phyloP scores from a whole-genome alignment of 2,888 invertebrate species.

The Elysia crispata region DNA sequence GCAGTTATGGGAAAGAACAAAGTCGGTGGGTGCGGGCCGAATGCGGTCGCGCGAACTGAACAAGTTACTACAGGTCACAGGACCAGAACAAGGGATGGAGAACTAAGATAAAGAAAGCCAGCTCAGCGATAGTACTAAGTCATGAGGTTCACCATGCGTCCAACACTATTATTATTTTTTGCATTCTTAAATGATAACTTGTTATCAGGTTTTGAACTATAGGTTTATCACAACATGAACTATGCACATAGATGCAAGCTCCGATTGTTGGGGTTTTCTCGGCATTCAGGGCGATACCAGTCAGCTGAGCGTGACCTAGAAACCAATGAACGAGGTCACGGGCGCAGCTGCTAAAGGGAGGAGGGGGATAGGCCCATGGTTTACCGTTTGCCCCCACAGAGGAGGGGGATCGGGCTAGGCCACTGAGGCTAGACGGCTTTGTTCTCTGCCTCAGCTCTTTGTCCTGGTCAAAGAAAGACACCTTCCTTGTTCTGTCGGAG shows the following conservation, averaged over 20 bases:
- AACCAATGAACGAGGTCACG: background rate
- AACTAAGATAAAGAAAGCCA: background rate
- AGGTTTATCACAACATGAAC: too few relatives aligned
- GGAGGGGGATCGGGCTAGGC: slow-evolving; percentile 20
- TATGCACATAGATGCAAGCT: background rate
- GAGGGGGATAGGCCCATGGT: too few relatives aligned
- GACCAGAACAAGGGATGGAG: background rate
- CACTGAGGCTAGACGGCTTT: slow-evolving; percentile 37
- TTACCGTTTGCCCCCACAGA: slow-evolving; percentile 14
- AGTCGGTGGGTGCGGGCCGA: slow-evolving; percentile 30
- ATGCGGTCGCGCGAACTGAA: slow-evolving; percentile 13
- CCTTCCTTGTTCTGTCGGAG: too few relatives aligned
- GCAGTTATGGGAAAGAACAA: slow-evolving; percentile 15
- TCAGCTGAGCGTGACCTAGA: slow-evolving; percentile 42
- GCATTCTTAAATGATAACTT: too few relatives aligned
- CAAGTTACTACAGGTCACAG: background rate
- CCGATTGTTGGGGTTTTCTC: background rate
- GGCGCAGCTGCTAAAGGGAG: background rate
- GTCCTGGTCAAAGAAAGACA: slow-evolving; percentile 17
- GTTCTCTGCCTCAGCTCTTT: slow-evolving; percentile 35
- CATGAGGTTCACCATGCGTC: background rate
- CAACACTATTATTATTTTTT: too few relatives aligned
- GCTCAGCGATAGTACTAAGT: background rate
- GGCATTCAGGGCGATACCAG: background rate
- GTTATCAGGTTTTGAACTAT: too few relatives aligned